Conservation (phyloP, 2,797 vertebrate genomes). For the Onychomys arenicola region DNA sequence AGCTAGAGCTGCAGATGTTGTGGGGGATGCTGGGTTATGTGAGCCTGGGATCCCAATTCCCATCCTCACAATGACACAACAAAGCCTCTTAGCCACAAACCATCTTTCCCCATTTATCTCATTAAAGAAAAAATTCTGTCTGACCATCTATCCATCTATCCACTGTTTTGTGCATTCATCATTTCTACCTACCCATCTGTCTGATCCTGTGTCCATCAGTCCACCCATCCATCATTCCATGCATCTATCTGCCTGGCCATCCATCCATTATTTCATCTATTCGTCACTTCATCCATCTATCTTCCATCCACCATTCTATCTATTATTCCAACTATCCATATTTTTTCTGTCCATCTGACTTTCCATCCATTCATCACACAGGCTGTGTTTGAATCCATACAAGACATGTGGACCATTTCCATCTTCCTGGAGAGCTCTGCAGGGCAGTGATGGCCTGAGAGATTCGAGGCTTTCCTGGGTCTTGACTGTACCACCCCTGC, state of each 20-base stretch:
- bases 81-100: neutral
- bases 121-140: neutral
- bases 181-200: neutral
- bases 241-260: neutral
- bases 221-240: neutral
- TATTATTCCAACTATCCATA: neutral
- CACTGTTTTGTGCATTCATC: neutral
- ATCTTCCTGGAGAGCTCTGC: neutral
- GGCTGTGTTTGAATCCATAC: neutral
- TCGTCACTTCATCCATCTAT: neutral
- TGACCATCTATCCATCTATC: neutral
- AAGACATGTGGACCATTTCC: neutral
- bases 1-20: neutral
- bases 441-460: neutral
- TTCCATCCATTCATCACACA: neutral
- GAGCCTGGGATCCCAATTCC: neutral
- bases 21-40: no score
- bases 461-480: neutral
- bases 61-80: neutral
- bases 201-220: neutral
- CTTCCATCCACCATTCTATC: neutral
- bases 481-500: neutral
- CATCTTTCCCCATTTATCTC: neutral
- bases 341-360: neutral
- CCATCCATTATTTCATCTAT: neutral